Evolutionary conservation across 2,888 invertebrate genomes (phyloP).

Genomic region (Eupeodes luniger): DNA sequence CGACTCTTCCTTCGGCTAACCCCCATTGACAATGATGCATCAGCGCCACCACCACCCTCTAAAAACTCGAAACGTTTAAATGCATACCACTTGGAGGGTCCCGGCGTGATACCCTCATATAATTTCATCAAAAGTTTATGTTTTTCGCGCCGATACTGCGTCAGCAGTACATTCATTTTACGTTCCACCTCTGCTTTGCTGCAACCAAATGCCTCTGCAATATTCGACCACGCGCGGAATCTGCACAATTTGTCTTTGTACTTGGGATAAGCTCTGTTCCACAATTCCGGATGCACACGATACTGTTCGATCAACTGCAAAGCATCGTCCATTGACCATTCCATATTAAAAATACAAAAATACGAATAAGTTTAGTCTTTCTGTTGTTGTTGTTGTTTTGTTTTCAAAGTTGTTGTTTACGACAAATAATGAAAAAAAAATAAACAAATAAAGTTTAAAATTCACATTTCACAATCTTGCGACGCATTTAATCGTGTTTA

Average conservation of each 20-base stretch:
- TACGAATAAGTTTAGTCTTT: neutral
- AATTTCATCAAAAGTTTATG: slow-evolving; percentile 83
- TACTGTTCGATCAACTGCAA: slow-evolving; percentile 83
- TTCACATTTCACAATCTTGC: slow-evolving; percentile 71
- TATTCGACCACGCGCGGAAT: slow-evolving; percentile 83
- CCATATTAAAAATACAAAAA: slow-evolving; percentile 79
- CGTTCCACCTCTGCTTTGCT: slow-evolving; percentile 84
- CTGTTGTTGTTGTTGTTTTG: slow-evolving; percentile 4
- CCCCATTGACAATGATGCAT: slow-evolving; percentile 73
- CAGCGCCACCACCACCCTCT: slow-evolving; percentile 82
- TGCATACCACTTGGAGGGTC: slow-evolving; percentile 84
- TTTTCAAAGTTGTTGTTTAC: slow-evolving; percentile 51
- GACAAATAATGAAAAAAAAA: slow-evolving; percentile 45
- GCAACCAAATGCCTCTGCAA: slow-evolving; percentile 83
- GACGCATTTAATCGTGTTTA: slow-evolving; percentile 75
- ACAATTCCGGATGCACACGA: slow-evolving; percentile 82
- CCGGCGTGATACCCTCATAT: slow-evolving; percentile 83
- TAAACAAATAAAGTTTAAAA: slow-evolving; percentile 65
- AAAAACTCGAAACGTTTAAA: slow-evolving; percentile 83
- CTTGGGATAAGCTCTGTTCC: slow-evolving; percentile 83
- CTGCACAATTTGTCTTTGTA: slow-evolving; percentile 83
- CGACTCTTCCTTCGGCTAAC: slow-evolving; percentile 81
- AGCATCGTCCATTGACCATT: slow-evolving; percentile 84
- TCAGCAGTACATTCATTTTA: slow-evolving; percentile 83
- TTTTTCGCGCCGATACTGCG: slow-evolving; percentile 83